Base-by-base conservation (phyloP, 2,888 invertebrate species). In the Stenichneumon culpator region DNA sequence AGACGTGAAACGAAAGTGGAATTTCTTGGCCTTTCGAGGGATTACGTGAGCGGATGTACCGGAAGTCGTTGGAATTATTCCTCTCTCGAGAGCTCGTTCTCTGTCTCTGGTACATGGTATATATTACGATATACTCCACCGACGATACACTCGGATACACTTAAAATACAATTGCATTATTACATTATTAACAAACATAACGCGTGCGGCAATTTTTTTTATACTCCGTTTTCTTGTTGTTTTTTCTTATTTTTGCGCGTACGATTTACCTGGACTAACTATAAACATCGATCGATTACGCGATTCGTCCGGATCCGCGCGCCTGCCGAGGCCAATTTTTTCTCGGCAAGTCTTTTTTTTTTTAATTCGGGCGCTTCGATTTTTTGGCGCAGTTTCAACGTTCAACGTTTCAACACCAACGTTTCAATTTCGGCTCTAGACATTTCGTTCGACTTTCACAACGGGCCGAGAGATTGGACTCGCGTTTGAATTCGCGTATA, bases 141-240 rank as follows among this genome's bases (percentile, higher is more conserved):
- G 80, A 85, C 82, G 68, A 69, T 84, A 84, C 84, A 85, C 65
- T 82, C 79, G 65, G 32, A 69, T 75, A 83, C 72, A 83, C 74
- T 79, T 83, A 75, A 68, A 74, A 82, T 83, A 86, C 83, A 83
- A 75, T 86, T 83, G 57, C 75, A 75, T 86, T 57, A 81, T 83
- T 82, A 77, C 68, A 86, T 75, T 68, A 78, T 79, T 79, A 83
- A 86, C 83, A 86, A 82, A 83, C 79, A 79, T 75, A 79, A 79
- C 69, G 65, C 57, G 70, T 69, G 79, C 69, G 54, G 52, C 69
- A 79, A 50, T 79, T 67, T 70, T 36, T 1, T 25, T 44, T 9
- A 16, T 57, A 11, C 60, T 6, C 4, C 5, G 9, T 39, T 25
- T 28, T 22, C 28, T 19, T 63, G 22, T 60, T 54, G 6, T 39